Evolutionary conservation across 1,140 invertebrate genomes (phyloP).

Genomic region (Monomorium pharaonis): DNA sequence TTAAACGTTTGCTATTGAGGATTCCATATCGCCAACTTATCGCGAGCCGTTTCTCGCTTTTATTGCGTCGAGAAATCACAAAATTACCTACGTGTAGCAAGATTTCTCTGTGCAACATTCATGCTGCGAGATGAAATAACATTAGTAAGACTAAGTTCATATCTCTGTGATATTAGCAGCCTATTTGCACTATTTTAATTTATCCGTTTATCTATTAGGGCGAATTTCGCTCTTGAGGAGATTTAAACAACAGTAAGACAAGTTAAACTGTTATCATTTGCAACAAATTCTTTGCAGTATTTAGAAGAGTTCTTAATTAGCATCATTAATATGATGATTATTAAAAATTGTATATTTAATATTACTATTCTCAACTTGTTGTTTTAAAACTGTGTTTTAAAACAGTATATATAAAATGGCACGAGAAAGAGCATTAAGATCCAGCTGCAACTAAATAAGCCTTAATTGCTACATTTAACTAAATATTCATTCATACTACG

Average conservation of each 20-base stretch:
- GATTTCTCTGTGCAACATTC: neutral
- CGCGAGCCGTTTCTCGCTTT: neutral
- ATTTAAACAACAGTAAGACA: no score
- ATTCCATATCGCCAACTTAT: neutral
- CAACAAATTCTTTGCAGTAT: no score
- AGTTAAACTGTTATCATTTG: no score
- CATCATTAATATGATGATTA: no score
- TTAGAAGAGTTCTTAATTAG: no score
- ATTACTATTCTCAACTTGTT: no score
- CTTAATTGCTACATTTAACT: no score
- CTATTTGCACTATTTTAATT: neutral
- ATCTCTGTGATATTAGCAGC: neutral
- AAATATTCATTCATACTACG: neutral
- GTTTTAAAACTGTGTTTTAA: no score
- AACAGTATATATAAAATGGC: no score
- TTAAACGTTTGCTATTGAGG: neutral
- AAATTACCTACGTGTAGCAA: neutral
- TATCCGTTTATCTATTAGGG: neutral
- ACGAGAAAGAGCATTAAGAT: no score
- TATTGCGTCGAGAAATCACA: neutral
- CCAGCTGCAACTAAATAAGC: no score
- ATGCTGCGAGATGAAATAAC: neutral
- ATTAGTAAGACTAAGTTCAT: neutral
- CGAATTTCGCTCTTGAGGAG: neutral
- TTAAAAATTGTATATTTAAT: no score